phyloP scores from a whole-genome alignment of 2,888 invertebrate genomes.

The Iselma pallidipennis region DNA sequence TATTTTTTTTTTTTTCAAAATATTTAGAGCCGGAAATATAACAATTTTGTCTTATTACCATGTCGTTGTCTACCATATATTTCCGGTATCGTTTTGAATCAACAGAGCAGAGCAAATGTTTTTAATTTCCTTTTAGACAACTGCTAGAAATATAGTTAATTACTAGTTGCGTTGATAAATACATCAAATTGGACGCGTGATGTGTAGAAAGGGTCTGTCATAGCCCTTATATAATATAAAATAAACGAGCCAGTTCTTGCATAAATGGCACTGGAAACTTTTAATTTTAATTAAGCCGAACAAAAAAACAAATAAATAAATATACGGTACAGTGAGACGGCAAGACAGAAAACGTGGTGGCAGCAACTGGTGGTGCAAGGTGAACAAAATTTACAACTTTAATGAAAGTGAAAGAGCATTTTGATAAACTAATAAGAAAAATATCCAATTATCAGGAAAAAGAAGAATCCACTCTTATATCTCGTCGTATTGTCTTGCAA shows the following conservation, averaged over 20 bases:
- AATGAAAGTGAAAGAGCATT: too few species aligned
- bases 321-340: too few species aligned
- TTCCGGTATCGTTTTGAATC: slow-evolving; percentile 21
- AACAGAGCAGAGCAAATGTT: slow-evolving; percentile 27
- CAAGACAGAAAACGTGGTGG: too few species aligned
- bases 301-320: slow-evolving; percentile 12
- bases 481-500: too few species aligned
- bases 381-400: too few species aligned
- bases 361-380: too few species aligned
- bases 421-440: too few species aligned
- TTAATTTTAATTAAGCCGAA: slow-evolving; percentile 1
- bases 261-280: too few species aligned
- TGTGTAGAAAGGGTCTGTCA: slow-evolving; percentile 4
- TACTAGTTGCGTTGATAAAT: slow-evolving; percentile 16
- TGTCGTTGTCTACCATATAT: slow-evolving; percentile 9
- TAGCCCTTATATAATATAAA: neutral
- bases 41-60: slow-evolving; percentile 12
- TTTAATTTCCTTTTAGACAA: slow-evolving; percentile 25
- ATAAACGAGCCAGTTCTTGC: too few species aligned
- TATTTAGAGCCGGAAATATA: slow-evolving; percentile 23
- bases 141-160: slow-evolving; percentile 16
- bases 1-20: slow-evolving; percentile 25
- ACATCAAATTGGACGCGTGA: slow-evolving; percentile 9
- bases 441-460: too few species aligned
- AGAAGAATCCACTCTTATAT: too few species aligned